phyloP scores from a whole-genome alignment of 1,140 invertebrate genomes.

The Drosophila repleta region DNA sequence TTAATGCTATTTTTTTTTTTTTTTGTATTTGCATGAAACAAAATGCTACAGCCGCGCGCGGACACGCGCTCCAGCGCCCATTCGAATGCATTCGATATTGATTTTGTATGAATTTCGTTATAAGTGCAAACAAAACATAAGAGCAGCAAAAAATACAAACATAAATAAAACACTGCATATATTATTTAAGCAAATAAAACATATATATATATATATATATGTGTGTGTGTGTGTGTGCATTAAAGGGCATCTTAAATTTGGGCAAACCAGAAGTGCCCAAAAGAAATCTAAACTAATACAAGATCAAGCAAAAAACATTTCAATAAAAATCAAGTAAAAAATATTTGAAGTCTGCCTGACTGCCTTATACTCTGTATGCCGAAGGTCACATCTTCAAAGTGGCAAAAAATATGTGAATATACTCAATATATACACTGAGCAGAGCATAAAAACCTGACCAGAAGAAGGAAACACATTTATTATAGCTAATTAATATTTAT shows the following conservation, averaged over 20 bases:
- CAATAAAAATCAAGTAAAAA: constrained; percentile 39
- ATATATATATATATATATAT: neutral
- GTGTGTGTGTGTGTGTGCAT: no score
- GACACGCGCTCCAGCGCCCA: constrained; percentile 16
- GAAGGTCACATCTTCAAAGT: neutral
- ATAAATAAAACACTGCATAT: neutral
- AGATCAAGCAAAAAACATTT: no score
- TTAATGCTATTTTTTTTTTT: no score
- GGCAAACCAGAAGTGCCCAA: no score
- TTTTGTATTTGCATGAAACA: constrained; percentile 15
- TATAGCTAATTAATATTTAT: constrained; percentile 77
- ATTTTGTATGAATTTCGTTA: constrained; percentile 43
- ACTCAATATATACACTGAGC: no score
- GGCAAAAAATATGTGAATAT: no score
- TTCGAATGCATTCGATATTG: constrained; percentile 22
- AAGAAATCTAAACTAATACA: no score
- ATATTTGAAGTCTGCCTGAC: neutral
- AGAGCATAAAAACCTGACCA: constrained; percentile 21
- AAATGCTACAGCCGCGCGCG: constrained; percentile 11
- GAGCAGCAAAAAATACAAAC: neutral
- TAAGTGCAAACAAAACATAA: constrained; percentile 27
- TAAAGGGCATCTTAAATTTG: constrained; percentile 31
- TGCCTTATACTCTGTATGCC: neutral
- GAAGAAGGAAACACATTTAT: constrained; percentile 51
- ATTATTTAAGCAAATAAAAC: constrained; percentile 14